Evolutionary conservation across 2,888 invertebrate genomes (phyloP), one percentile per base, ranked within the genome.

Genomic region (Strigamia transsilvanica): DNA sequence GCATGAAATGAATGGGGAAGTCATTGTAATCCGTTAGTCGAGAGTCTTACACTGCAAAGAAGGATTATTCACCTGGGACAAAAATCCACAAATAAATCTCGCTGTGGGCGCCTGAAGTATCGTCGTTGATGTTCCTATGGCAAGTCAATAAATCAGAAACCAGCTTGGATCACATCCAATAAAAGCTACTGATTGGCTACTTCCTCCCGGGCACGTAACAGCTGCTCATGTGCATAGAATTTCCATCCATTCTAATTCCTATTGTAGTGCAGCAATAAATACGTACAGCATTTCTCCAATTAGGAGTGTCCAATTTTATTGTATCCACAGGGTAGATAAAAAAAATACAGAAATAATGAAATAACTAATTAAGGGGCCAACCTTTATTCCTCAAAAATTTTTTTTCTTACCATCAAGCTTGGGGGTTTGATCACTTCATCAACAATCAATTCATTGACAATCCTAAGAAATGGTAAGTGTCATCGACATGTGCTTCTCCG

Each of bases 81-180:
- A 18, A 18, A 51, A 51, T 51, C 51, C 51, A 51, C 51, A 51
- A 51, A 51, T 51, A 51, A 51, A 51, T 51, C 51, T 51, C 51
- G 15, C 18, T 18, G 51, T 51, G 38, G 38, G n/a, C 18, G 51
- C 51, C 51, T 51, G n/a, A 51, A 18, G 51, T 51, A 51, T 51
- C 51, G 51, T 51, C 51, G 51, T 51, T 51, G 51, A 51, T 51
- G 51, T 51, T 51, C 51, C 15, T n/a, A 51, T 18, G 51, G 51
- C 51, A 51, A 51, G 51, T 51, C 51, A 51, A 51, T 51, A 51
- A 51, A 51, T 51, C 51, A 51, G 51, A 51, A 51, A 51, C 51
- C 15, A 51, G 12, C 51, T 51, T 51, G 51, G 51, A 51, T 51
- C 51, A 51, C 51, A 13, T 51, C 51, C 51, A 51, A 51, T 51